Base-by-base conservation (phyloP, 2,888 invertebrate species). In the Hyles lineata region DNA sequence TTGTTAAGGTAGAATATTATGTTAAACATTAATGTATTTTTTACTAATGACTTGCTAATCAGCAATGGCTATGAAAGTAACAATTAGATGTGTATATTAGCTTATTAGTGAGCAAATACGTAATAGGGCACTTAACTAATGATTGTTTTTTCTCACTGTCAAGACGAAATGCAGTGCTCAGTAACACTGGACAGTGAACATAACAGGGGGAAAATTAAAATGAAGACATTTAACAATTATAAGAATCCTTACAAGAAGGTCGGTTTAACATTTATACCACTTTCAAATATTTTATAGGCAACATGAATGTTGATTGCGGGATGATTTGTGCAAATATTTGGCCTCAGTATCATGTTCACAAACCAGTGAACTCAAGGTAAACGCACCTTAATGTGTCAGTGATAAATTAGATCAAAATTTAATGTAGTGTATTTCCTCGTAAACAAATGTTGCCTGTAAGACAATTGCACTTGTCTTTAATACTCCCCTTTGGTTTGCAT, bases 101-200 rank as follows among this genome's bases (percentile, higher is more conserved):
- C 63, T 72, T 71, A 52, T 59, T 76, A 73, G 70, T 75, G 76
- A 75, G 77, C 60, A 79, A 76, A 79, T 78, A 74, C 76, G 75
- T 76, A 77, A 69, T 58, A 61, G 50, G 60, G 50, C 69, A 73
- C 60, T 78, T 75, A 80, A 84, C 80, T 84, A 80, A 82, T 84
- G 73, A 85, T 82, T 89, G 79, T 89, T 91, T 67, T 91, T 91
- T 89, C 90, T 83, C 83, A 84, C 84, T 85, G 79, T 90, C 88
- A 93, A 93, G 93, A 91, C 89, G 91, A 91, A 88, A 94, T 93
- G 94, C 92, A 93, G 93, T 92, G 92, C 92, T 92, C 91, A 81
- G 84, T 93, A 85, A 90, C 89, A 86, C 87, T 89, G 90, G 91
- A 90, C 88, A 92, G 87, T 87, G 90, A 89, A 81, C 86, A 82